Percentiles rank a stretch among this genome's conserved stretches.
phyloP scores from a whole-genome alignment of 2,113 vertebrate species.

The Macrotis lagotis region DNA sequence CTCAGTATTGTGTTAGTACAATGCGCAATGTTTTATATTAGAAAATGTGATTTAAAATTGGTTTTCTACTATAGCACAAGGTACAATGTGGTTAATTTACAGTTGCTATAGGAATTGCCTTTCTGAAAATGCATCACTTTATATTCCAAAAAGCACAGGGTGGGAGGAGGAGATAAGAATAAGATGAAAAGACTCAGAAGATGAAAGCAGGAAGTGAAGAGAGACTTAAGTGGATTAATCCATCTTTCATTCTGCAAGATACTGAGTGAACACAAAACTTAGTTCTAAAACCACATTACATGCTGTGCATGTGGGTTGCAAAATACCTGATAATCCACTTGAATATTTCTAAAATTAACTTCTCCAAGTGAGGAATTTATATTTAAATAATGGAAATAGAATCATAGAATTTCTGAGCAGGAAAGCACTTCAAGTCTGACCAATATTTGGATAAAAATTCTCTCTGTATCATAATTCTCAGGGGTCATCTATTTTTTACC shows the following conservation, averaged over 20 bases:
- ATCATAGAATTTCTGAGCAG: background rate
- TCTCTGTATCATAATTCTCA: background rate
- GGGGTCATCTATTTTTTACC: background rate
- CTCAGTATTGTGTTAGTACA: background rate
- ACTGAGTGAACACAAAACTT: background rate
- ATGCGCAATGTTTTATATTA: background rate
- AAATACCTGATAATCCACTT: constrained; percentile 6
- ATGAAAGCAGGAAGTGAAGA: constrained; percentile 46
- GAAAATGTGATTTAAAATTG: constrained; percentile 13
- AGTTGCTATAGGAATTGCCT: constrained; percentile 26
- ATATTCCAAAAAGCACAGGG: constrained; percentile 26
- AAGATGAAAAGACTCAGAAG: constrained; percentile 52
- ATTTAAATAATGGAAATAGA: background rate
- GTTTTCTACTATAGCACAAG: background rate
- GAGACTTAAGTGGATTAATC: constrained; percentile 52
- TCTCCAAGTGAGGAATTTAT: background rate
- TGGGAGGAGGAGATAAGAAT: constrained; percentile 52
- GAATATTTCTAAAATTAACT: constrained; percentile 47
- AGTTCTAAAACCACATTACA: constrained; percentile 41
- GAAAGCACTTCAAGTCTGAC: background rate
- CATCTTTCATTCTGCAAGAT: constrained; percentile 29
- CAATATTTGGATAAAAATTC: background rate
- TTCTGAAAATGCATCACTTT: constrained; percentile 41
- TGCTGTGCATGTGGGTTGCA: background rate
- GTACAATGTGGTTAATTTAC: constrained; percentile 14